A percentile compares a stretch with the other conserved stretches of the same genome.
These are phyloP conservation scores for Cotesia vestalis DNA, from an alignment of 1,140 invertebrate species.

Conservation along the genomic window DNA sequence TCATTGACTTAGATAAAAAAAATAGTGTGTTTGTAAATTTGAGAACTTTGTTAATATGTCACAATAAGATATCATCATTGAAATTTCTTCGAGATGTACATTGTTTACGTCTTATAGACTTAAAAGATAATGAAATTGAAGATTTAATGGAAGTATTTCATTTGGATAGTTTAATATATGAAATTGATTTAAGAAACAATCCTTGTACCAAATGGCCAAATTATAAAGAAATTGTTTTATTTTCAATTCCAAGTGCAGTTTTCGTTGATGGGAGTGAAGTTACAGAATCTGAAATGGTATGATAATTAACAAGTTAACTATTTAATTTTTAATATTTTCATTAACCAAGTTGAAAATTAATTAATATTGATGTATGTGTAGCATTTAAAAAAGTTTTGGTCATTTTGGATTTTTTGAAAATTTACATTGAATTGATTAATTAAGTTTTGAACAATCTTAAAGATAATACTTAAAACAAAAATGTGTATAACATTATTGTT, in stretches of 20 bases:
- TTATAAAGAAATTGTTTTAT: slow-evolving; percentile 51
- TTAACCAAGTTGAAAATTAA: too few species aligned
- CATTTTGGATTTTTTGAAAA: too few species aligned
- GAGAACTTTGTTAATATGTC: slow-evolving; percentile 42
- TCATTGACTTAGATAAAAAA: slow-evolving; percentile 16
- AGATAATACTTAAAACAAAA: too few species aligned
- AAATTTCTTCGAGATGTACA: slow-evolving; percentile 47
- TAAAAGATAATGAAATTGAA: slow-evolving; percentile 51
- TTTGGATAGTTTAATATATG: slow-evolving; percentile 44
- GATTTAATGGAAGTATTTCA: slow-evolving; percentile 50
- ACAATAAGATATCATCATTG: slow-evolving; percentile 48
- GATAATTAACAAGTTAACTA: neutral
- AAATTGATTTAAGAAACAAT: slow-evolving; percentile 52
- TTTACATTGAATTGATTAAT: too few species aligned
- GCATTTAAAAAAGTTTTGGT: too few species aligned
- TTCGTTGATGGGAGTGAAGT: slow-evolving; percentile 49
- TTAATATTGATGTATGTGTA: too few species aligned
- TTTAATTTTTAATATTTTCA: too few species aligned
- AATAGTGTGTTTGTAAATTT: slow-evolving; percentile 43
- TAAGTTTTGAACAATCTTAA: too few species aligned
- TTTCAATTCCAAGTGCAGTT: slow-evolving; percentile 46
- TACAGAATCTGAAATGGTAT: slow-evolving; percentile 48
- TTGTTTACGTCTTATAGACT: slow-evolving; percentile 47
- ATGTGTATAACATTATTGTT: too few species aligned
- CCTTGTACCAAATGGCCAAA: slow-evolving; percentile 54